Conservation (phyloP, 2,113 vertebrate species). For the Fulica atra region DNA sequence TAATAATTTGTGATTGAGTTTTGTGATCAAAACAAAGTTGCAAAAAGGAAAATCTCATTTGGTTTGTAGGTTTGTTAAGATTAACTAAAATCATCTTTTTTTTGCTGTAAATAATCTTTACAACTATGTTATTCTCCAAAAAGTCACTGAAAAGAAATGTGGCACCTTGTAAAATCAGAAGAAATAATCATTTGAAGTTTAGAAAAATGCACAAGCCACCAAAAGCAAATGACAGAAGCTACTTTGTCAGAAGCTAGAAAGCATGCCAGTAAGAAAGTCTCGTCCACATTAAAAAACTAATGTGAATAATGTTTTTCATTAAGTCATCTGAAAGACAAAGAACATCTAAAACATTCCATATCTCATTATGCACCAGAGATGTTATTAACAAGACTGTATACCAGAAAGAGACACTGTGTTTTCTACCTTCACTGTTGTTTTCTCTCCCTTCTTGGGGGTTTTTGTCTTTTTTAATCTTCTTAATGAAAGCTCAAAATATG, state of each 20-base stretch:
- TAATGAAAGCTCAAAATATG: background rate
- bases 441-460: background rate
- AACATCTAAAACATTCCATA: background rate
- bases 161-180: background rate
- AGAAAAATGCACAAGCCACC: background rate
- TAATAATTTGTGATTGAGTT: background rate
- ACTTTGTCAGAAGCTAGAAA: background rate
- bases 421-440: background rate
- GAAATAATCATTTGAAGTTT: background rate
- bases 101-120: background rate
- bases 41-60: background rate
- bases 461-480: background rate
- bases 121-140: background rate
- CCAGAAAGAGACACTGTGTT: background rate
- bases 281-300: background rate
- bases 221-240: background rate
- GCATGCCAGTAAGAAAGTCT: background rate
- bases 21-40: background rate
- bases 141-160: background rate
- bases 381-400: background rate
- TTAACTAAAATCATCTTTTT: background rate
- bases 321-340: background rate
- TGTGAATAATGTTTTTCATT: background rate
- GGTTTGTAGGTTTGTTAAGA: background rate
- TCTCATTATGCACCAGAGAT: background rate